Base-by-base conservation (phyloP, 1,140 invertebrate species). In the Zaprionus camerounensis region DNA sequence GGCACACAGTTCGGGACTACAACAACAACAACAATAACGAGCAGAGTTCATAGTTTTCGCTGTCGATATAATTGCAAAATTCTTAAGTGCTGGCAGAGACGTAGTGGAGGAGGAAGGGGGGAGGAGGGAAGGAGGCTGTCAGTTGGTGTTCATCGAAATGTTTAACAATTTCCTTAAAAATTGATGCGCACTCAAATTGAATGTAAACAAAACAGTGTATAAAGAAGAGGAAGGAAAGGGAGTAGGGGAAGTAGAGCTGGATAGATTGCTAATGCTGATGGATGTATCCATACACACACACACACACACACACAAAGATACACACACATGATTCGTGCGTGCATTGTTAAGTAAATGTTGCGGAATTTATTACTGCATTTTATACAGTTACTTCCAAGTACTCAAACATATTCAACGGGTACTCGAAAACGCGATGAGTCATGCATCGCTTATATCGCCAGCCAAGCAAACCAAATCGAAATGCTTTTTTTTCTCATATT, bases 21-120 rank as follows among this genome's bases (percentile, higher is more conserved):
- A 72, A 61, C 58, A 61, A 44, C 58, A 73, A 44, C 28, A 78
- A 22, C 62, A 49, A 12, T 22, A 44, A 11, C 13, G 34, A 59
- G 41, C 59, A 44, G 20, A 51, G 46, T 24, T 51, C 12, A 51
- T 51, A 22, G 46, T 9, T 51, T 17, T 24, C 22, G 46, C 46
- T 64, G 58, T 75, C 72, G 72, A 75, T 76, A 75, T 76, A 76
- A 71, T 76, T 71, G 73, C 73, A 76, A 76, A 76, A 66, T 71
- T 71, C 73, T 76, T 66, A 71, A 76, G 68, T 76, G 73, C 73
- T 76, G 28, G 41, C 68, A 76, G 46, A 24, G 13, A 31, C 15
- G 38, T 7, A 15, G 34, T 13, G 11, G 2, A 34, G 2, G 53
- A 26, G 36, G 12, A 46, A 5, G 6, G 4, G 34, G 7, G 4